phyloP scores from a whole-genome alignment of 2,888 invertebrate species.

The Bombylius major region DNA sequence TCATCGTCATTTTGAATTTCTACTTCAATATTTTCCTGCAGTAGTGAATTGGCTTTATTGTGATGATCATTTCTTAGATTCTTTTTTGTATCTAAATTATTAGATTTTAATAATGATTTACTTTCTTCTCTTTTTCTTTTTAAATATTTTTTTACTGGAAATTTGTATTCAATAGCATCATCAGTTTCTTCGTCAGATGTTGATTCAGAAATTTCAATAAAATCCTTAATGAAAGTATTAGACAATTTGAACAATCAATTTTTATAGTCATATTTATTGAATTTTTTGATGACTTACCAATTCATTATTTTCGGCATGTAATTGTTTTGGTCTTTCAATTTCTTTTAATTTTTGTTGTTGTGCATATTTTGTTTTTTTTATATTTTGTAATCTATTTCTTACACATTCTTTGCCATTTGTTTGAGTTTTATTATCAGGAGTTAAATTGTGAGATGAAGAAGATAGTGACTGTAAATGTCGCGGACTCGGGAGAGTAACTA shows the following conservation, averaged over 20 bases:
- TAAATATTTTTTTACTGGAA: constrained; percentile 29
- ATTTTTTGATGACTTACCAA: not conserved
- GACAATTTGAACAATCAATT: no score
- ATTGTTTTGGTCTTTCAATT: constrained; percentile 15
- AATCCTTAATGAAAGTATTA: no score
- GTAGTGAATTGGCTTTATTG: no score
- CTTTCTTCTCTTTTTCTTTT: constrained; percentile 16
- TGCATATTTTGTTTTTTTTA: constrained; percentile 38
- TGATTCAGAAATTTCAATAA: not conserved
- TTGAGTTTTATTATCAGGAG: no score
- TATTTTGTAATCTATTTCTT: constrained; percentile 11
- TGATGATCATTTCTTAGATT: no score
- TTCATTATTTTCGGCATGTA: constrained; percentile 15
- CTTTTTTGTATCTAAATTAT: no score
- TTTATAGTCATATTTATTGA: no score
- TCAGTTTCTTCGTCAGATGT: not conserved
- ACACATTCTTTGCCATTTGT: not conserved
- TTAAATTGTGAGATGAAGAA: no score
- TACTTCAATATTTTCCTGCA: no score
- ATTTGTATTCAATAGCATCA: constrained; percentile 17
- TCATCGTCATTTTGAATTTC: no score
- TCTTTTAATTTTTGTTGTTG: constrained; percentile 39
- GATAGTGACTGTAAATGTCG: no score
- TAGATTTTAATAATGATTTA: constrained; percentile 15
- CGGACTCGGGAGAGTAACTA: no score